Conservation (phyloP, 2,113 vertebrate species). For the Hypocryptadius cinnamomeus region DNA sequence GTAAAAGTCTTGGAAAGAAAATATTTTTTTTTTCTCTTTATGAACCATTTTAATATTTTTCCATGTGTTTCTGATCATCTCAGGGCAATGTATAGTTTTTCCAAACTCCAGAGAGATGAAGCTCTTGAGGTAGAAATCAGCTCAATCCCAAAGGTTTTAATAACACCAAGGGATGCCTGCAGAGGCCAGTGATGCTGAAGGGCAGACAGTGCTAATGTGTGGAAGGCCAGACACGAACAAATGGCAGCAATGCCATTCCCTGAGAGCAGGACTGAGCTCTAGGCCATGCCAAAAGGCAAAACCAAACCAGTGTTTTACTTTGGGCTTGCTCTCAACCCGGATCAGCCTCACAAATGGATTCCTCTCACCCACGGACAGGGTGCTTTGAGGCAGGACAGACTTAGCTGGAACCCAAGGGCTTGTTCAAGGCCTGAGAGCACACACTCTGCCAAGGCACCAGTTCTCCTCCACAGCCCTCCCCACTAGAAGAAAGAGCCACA, state of each 20-base stretch:
- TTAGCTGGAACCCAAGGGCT: not conserved
- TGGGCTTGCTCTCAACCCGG: not conserved
- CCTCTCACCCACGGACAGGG: rapidly evolving
- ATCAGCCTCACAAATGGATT: rapidly evolving
- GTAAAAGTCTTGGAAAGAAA: slow-evolving; percentile 8
- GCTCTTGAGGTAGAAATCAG: not conserved
- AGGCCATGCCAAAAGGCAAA: not conserved
- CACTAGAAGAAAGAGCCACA: not conserved
- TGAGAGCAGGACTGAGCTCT: not conserved
- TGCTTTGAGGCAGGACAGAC: not conserved
- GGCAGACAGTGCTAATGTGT: not conserved
- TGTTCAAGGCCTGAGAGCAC: not conserved
- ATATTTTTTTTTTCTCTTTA: not conserved
- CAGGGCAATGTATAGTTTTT: not conserved
- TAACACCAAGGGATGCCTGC: not conserved
- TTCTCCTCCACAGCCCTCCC: not conserved
- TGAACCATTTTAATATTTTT: slow-evolving; percentile 17
- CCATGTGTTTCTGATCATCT: slow-evolving; percentile 39
- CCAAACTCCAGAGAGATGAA: not conserved
- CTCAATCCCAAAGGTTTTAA: not conserved
- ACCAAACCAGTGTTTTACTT: not conserved
- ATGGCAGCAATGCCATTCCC: not conserved
- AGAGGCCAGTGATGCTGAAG: not conserved
- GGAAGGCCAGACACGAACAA: not conserved
- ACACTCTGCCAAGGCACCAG: not conserved